Evolutionary conservation across 2,113 vertebrate genomes (phyloP).

Genomic region (Gallinago undulata): DNA sequence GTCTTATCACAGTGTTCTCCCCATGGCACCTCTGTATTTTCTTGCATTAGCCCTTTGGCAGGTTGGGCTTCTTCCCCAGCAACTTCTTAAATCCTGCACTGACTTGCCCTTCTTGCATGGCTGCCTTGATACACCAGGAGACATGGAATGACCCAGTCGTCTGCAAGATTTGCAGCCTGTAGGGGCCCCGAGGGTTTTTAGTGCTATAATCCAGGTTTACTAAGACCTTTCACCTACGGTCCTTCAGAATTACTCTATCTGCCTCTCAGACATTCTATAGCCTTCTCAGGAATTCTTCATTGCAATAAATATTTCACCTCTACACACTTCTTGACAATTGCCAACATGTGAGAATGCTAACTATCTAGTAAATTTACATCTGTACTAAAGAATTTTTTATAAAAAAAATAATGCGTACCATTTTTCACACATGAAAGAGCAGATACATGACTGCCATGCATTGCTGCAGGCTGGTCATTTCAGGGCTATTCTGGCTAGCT

Average conservation of each 20-base stretch:
- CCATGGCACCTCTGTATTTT: fast-evolving
- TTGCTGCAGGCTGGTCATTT: background rate
- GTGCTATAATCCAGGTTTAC: background rate
- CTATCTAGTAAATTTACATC: background rate
- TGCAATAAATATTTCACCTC: background rate
- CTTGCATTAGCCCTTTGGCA: background rate
- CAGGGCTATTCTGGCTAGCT: background rate
- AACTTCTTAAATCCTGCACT: background rate
- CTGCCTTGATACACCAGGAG: background rate
- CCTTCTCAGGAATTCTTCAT: background rate
- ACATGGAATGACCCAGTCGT: background rate
- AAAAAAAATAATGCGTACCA: background rate
- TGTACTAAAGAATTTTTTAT: background rate
- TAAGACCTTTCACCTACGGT: background rate
- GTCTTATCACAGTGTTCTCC: background rate
- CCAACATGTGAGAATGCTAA: background rate
- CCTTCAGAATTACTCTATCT: background rate
- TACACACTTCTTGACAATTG: background rate
- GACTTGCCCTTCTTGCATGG: background rate
- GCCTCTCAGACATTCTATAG: background rate
- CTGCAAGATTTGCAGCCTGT: background rate
- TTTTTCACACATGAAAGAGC: background rate
- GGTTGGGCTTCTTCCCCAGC: background rate
- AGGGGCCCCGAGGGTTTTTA: background rate
- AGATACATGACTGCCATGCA: background rate